Evolutionary conservation across 2,113 vertebrate species (phyloP).

Genomic region (Suncus etruscus): DNA sequence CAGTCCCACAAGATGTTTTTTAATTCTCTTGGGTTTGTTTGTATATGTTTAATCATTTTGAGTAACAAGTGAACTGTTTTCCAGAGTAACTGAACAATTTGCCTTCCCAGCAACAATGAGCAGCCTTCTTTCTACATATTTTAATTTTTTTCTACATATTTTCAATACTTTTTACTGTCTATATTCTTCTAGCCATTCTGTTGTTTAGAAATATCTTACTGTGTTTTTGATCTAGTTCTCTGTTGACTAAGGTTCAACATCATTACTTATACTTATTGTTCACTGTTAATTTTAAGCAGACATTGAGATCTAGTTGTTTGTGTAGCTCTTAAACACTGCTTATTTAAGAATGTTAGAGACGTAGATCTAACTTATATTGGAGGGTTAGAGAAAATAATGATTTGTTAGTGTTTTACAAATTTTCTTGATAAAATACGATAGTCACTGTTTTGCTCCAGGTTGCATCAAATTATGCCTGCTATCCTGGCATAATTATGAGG

Average conservation of each 20-base stretch:
- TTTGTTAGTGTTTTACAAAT: conserved; percentile 26
- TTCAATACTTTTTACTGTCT: neutral
- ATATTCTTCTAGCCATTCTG: neutral
- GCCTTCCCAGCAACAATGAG: neutral
- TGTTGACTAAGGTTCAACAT: conserved; percentile 1
- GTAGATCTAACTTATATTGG: neutral
- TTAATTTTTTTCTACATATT: neutral
- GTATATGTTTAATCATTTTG: conserved; percentile 1
- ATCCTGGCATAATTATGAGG: conserved; percentile 10
- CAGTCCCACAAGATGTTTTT: neutral
- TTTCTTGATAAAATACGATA: neutral
- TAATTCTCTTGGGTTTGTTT: neutral
- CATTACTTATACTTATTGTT: conserved; percentile 20
- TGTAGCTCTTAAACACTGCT: neutral
- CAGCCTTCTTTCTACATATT: neutral
- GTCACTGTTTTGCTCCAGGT: neutral
- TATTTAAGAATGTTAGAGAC: neutral
- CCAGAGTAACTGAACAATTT: neutral
- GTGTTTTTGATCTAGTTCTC: conserved; percentile 24
- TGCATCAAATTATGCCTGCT: neutral
- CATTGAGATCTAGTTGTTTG: neutral
- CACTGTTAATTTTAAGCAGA: neutral
- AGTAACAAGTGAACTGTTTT: conserved; percentile 3
- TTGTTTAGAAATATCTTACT: neutral
- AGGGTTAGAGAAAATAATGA: neutral